Evolutionary conservation across 2,113 vertebrate species (phyloP).

Genomic region (Pteruthius melanotis): DNA sequence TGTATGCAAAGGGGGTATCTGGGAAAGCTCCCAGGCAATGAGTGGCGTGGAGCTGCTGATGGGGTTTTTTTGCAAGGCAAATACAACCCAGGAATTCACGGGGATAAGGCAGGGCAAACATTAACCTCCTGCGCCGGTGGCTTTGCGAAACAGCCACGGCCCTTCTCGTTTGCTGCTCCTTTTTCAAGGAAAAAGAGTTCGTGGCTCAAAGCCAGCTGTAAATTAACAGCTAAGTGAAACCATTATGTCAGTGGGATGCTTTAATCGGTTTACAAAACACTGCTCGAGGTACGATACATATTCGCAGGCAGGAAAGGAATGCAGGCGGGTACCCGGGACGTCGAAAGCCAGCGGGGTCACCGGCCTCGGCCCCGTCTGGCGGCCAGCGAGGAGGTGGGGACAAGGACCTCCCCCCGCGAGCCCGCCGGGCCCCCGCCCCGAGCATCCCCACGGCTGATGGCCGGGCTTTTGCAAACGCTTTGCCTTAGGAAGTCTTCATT

Average conservation of each 20-base stretch:
- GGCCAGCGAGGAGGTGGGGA: background rate
- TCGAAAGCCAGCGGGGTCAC: background rate
- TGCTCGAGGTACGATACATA: background rate
- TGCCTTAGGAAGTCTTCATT: background rate
- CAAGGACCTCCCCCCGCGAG: background rate
- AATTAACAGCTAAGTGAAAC: constrained; percentile 24
- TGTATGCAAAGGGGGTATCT: background rate
- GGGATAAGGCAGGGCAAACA: background rate
- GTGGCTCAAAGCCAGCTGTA: constrained; percentile 22
- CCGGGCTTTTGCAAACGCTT: background rate
- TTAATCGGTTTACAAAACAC: background rate
- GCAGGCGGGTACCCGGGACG: background rate
- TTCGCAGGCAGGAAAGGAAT: background rate
- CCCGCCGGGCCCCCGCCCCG: too few relatives aligned
- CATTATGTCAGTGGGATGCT: background rate
- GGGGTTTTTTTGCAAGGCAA: background rate
- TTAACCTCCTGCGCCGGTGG: background rate
- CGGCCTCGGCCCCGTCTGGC: too few relatives aligned
- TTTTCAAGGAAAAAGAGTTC: background rate
- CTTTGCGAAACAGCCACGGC: background rate
- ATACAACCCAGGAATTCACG: background rate
- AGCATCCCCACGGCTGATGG: background rate
- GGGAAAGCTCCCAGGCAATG: background rate
- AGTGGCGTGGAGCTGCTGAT: background rate
- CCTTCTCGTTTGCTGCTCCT: background rate